phyloP scores from a whole-genome alignment of 1,140 invertebrate species.

The Habropoda laboriosa region DNA sequence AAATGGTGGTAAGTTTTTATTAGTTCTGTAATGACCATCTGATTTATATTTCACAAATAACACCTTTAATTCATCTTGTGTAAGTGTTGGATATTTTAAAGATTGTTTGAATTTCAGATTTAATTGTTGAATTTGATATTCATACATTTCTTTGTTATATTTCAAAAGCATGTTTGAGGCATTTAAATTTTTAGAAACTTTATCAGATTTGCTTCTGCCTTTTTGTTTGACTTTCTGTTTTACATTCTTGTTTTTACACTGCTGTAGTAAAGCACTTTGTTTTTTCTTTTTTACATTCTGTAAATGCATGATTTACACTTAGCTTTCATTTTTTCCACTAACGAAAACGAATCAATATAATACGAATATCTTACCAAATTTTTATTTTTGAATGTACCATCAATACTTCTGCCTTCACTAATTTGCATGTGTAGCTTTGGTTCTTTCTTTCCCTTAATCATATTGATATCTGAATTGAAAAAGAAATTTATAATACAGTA shows the following conservation, averaged over 20 bases:
- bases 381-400: neutral
- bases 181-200: neutral
- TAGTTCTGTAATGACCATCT: slow-evolving; percentile 29
- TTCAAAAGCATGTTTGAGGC: neutral
- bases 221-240: neutral
- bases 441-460: neutral
- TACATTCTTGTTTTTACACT: neutral
- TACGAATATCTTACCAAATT: slow-evolving; percentile 22
- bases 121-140: slow-evolving; percentile 16
- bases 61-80: slow-evolving; percentile 12
- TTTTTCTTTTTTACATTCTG: neutral
- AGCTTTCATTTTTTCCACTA: neutral
- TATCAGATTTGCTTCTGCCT: neutral
- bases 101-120: neutral
- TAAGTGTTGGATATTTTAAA: slow-evolving; percentile 4
- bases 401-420: neutral
- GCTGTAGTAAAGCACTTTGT: neutral
- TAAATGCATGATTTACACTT: neutral
- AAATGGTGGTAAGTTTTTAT: slow-evolving; percentile 7
- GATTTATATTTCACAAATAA: slow-evolving; percentile 33
- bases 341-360: neutral
- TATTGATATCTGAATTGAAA: neutral
- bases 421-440: neutral
- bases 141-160: neutral
- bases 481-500: neutral